A percentile compares a stretch with the other conserved stretches of the same genome.
Evolutionary conservation across 2,797 vertebrate species (phyloP).

Genomic region (Sebastes goodei): DNA sequence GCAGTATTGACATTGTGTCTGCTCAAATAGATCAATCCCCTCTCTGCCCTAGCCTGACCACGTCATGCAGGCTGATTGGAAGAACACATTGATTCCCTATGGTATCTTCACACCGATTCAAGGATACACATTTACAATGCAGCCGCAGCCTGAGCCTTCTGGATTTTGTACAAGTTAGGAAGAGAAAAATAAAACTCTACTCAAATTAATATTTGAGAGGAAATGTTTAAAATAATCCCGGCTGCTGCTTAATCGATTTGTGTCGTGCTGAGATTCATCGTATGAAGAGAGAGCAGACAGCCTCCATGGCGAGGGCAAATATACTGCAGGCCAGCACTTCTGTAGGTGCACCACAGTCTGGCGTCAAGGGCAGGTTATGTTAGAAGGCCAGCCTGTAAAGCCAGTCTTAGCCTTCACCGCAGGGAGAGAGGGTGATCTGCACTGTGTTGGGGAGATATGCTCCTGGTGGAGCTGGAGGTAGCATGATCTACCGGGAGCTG

Average conservation of each 20-base stretch:
- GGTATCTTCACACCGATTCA: slow-evolving; percentile 30
- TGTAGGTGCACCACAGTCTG: slow-evolving; percentile 14
- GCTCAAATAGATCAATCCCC: slow-evolving; percentile 69
- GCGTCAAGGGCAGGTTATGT: slow-evolving; percentile 43
- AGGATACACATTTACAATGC: not conserved
- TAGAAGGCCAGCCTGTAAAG: slow-evolving; percentile 29
- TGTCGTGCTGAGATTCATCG: slow-evolving; percentile 28
- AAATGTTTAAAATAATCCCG: slow-evolving; percentile 27
- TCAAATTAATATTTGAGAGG: not conserved
- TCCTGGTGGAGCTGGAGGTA: slow-evolving; percentile 19
- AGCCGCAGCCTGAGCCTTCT: not conserved
- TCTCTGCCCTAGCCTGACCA: slow-evolving; percentile 42
- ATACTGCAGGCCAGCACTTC: slow-evolving; percentile 8
- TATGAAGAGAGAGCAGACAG: slow-evolving; percentile 2
- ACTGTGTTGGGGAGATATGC: slow-evolving; percentile 27
- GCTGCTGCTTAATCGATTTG: slow-evolving; percentile 13
- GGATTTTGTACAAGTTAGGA: not conserved
- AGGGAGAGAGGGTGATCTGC: slow-evolving; percentile 31
- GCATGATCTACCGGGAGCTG: slow-evolving; percentile 5
- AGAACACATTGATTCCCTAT: slow-evolving; percentile 56
- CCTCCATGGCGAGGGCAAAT: slow-evolving; percentile 10
- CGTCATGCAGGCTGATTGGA: slow-evolving; percentile 61
- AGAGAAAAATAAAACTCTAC: not conserved
- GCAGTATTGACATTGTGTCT: slow-evolving; percentile 74
- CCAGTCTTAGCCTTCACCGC: slow-evolving; percentile 28